Evolutionary conservation across 1,140 invertebrate species (phyloP), one percentile per base, ranked within the genome.

Genomic region (Parapsyche elsis): DNA sequence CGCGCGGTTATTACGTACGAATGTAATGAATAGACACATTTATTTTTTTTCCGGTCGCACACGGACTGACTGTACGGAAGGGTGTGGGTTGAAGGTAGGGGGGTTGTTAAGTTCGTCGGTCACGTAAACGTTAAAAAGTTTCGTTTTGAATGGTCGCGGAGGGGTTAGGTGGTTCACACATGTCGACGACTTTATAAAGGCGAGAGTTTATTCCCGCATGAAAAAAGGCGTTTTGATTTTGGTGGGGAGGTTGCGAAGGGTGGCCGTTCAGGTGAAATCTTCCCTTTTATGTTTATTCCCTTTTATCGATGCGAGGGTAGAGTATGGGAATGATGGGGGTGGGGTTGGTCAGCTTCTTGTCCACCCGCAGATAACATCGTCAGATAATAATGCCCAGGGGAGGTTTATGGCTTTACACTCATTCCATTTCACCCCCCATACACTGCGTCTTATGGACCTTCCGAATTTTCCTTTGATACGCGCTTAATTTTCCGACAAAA

Each of bases 171-270:
- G 30, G 30, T 38, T 38, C 30, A 38, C 30, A 38, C 30, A 38
- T 7, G 30, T 38, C 71, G 64, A 26, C 46, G 57, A 80, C 21
- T 61, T 76, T 57, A 61, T 30, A n/a, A 59, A 71, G 45, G 59
- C n/a, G 45, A 64, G 45, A 46, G 71, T 75, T 79, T 49, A 45
- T 71, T 71, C 76, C 70, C 67, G 23, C n/a, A 49, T 71, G 81
- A 80, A 82, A 80, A 61, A 77, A 82, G 81, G 74, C 71, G 78
- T 81, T 82, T 79, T 82, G 81, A 82, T 82, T 82, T 79, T 81
- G 70, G 38, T 81, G 71, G 74, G 80, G 76, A 76, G 5, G 45
- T 14, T 5, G 14, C n/a, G 49, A 53, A 21, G 0, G 7, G 57
- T 19, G 64, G 49, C 23, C 9, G 23, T 67, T 81, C 81, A 82